Evolutionary conservation across 1,140 invertebrate genomes (phyloP).

Genomic region (Liolophura sinensis): DNA sequence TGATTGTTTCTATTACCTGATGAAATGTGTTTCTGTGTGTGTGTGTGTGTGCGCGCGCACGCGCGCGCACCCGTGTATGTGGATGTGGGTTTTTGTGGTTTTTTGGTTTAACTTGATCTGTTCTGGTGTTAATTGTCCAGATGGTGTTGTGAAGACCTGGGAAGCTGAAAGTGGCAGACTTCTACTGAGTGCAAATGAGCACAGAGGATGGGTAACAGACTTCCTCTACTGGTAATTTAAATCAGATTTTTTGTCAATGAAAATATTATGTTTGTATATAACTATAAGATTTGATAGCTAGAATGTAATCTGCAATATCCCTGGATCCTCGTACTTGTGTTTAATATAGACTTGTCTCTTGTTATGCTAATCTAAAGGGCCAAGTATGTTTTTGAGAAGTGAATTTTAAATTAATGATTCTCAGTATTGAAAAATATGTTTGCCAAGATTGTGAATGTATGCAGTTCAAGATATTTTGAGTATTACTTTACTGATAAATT

Average conservation of each 20-base stretch:
- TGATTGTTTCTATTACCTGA: too few species aligned
- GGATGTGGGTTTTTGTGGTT: not conserved
- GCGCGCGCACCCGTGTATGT: too few species aligned
- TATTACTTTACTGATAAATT: too few species aligned
- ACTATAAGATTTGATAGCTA: not conserved
- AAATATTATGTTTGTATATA: not conserved
- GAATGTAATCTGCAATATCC: not conserved
- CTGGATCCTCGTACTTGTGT: not conserved
- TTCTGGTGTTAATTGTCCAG: constrained; percentile 28
- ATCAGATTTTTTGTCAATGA: constrained; percentile 1
- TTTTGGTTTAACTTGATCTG: not conserved
- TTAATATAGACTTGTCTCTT: not conserved
- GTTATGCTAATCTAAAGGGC: not conserved
- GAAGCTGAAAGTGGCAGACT: constrained; percentile 53
- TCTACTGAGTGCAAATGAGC: constrained; percentile 36
- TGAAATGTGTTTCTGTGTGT: too few species aligned
- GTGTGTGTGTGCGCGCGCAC: too few species aligned
- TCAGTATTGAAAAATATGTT: too few species aligned
- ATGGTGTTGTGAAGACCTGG: constrained; percentile 53
- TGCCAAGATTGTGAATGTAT: too few species aligned
- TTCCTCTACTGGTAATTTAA: constrained; percentile 54
- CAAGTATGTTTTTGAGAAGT: not conserved
- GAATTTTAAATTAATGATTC: too few species aligned
- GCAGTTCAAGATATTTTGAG: too few species aligned
- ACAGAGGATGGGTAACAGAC: constrained; percentile 56